Evolutionary conservation across 2,888 invertebrate species (phyloP), one percentile per base, ranked within the genome.

Genomic region (Machimus atricapillus): DNA sequence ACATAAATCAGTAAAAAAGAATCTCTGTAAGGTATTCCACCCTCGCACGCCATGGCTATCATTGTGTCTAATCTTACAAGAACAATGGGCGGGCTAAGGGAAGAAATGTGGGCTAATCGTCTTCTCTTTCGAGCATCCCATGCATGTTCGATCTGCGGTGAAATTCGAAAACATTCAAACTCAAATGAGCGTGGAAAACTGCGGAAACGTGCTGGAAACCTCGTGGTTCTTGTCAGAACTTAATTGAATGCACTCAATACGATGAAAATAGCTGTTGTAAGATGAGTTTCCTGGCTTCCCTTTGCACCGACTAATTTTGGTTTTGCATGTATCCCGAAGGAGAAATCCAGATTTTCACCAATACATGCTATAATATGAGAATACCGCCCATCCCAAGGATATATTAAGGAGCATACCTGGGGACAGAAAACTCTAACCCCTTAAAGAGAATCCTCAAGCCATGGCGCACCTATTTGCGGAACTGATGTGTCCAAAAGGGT

Each of bases 401-500:
- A 40, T 81, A 23, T 56, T 23, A n/a, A 78, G 19, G 43, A 40
- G 12, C 43, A 27, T 43, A 43, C 78, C 78, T 52, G 52, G 66
- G 76, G 23, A 78, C n/a, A 16, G 82, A 66, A n/a, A 82, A 82
- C 56, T 58, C 16, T 40, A 82, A 23, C 23, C 37, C 66, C 40
- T 16, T 66, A 40, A 82, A 82, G 82, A 40, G 82, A 82, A 82
- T 82, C 58, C 37, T 58, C 66, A 14, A 40, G 40, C 52, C 52
- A 82, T 56, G 31, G 66, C 82, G 66, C 82, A 37, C 82, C 82
- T 82, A 82, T 82, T 66, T 82, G 58, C n/a, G 37, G 58, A 74
- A 43, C 74, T 85, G 85, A 85, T 85, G 85, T 85, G 85, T 85
- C 85, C 85, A 85, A 85, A 85, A 85, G 66, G 73, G 74, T 85